Conservation (phyloP, 2,113 vertebrate species). For the Rutilus rutilus region DNA sequence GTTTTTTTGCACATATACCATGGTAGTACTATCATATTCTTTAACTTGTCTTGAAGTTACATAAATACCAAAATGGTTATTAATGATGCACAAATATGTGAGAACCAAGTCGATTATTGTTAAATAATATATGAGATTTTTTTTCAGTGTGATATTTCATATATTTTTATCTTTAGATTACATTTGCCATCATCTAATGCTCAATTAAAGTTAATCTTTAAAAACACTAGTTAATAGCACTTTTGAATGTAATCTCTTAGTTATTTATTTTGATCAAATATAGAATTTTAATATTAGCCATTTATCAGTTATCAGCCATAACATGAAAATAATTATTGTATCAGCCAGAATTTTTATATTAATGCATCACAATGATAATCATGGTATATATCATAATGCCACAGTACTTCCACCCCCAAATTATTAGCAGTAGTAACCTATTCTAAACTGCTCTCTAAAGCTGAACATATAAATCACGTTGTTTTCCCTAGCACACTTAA, state of each 20-base stretch:
- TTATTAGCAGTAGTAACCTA: background rate
- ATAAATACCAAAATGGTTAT: background rate
- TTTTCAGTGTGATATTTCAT: background rate
- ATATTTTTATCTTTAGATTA: background rate
- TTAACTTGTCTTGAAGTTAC: background rate
- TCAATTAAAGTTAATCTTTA: background rate
- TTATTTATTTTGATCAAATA: background rate
- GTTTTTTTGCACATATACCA: too few relatives aligned
- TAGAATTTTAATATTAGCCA: background rate
- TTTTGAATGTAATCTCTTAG: background rate
- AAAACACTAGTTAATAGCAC: background rate
- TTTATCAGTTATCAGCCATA: background rate
- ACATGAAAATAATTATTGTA: too few relatives aligned
- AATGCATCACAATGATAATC: too few relatives aligned
- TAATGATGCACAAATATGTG: background rate
- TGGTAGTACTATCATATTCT: background rate
- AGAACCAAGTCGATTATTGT: background rate
- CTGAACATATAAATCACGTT: background rate
- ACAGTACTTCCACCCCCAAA: too few relatives aligned
- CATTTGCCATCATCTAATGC: background rate
- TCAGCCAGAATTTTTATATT: too few relatives aligned
- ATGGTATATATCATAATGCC: background rate
- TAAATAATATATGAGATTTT: background rate
- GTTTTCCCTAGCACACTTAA: background rate
- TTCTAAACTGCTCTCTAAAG: background rate